phyloP scores from a whole-genome alignment of 2,888 invertebrate species.

The Slavum lentiscoides region DNA sequence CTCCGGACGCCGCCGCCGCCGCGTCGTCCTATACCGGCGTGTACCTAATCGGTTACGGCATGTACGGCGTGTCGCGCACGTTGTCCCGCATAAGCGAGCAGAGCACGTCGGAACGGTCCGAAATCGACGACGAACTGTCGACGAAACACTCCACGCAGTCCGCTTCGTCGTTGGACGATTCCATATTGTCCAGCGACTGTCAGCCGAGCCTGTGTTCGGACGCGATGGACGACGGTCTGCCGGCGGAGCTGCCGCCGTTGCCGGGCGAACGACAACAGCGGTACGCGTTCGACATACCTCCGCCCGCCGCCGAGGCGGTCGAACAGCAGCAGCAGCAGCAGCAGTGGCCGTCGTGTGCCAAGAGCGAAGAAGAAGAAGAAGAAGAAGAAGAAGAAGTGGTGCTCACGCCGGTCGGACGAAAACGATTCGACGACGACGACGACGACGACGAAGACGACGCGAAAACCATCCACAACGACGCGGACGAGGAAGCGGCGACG shows the following conservation, averaged over 20 bases:
- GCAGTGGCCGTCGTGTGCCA: no score
- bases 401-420: slow-evolving; percentile 57
- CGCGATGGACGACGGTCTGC: slow-evolving; percentile 62
- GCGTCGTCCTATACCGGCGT: slow-evolving; percentile 63
- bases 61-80: slow-evolving; percentile 75
- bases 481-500: slow-evolving; percentile 71
- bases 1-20: slow-evolving; percentile 17
- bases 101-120: slow-evolving; percentile 80
- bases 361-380: no score
- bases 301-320: slow-evolving; percentile 58
- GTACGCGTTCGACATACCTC: slow-evolving; percentile 53
- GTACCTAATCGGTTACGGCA: slow-evolving; percentile 63
- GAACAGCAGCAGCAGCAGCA: no score
- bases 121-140: slow-evolving; percentile 74
- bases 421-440: slow-evolving; percentile 57
- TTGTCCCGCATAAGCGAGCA: slow-evolving; percentile 84
- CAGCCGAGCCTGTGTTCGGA: slow-evolving; percentile 84
- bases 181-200: slow-evolving; percentile 80
- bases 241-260: slow-evolving; percentile 60
- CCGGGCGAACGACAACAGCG: slow-evolving; percentile 24
- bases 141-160: slow-evolving; percentile 84
- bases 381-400: no score
- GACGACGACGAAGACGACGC: slow-evolving; percentile 15
- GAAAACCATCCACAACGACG: slow-evolving; percentile 47
- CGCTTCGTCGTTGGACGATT: slow-evolving; percentile 77